Base-by-base conservation (phyloP, 2,113 vertebrate genomes). In the Grantiella picta region DNA sequence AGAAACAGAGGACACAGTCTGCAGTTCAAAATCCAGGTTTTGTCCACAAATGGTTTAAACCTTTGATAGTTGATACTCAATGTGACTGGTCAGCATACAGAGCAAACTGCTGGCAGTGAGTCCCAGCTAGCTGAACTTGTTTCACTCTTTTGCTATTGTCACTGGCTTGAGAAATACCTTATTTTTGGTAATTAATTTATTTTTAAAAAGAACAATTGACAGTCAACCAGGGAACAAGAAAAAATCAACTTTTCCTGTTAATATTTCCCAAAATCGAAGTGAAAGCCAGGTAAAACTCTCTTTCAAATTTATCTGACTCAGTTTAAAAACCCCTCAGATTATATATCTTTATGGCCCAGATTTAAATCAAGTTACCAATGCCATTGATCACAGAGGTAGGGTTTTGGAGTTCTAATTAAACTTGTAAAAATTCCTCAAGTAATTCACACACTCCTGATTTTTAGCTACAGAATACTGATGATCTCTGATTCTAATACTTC, bases 201-300 rank as follows among this genome's bases (percentile, higher is more conserved):
- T 40, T 84, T 90, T 91, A 42, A 88, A 69, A 68, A 96, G 60
- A 93, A 81, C 28, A 94, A 64, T 38, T 92, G 71, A 73, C 19
- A 89, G 50, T 69, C 9, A 8, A 14, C 35, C 22, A 86, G 47
- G 6, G n/a, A 45, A 73, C 56, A 93, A 80, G 72, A 59, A 59
- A 19, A 93, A 88, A 89, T 18, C 47, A 90, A 61, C 11, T 44
- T 91, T 82, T 85, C 80, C 44, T 88, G n/a, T 29, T 79, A 65
- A 71, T 59, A 13, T 75, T 95, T 89, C 93, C 57, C 40, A 83
- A 94, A 84, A 86, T 63, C 0, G 5, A 88, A 94, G 45, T 53
- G 40, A 73, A 89, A 92, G 28, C 16, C 28, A 82, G 11, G 20
- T 49, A 40, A 86, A 69, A 52, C 9, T 92, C 19, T 65, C 4